Conservation (phyloP, 1,140 invertebrate genomes). For the Tachypleus tridentatus region DNA sequence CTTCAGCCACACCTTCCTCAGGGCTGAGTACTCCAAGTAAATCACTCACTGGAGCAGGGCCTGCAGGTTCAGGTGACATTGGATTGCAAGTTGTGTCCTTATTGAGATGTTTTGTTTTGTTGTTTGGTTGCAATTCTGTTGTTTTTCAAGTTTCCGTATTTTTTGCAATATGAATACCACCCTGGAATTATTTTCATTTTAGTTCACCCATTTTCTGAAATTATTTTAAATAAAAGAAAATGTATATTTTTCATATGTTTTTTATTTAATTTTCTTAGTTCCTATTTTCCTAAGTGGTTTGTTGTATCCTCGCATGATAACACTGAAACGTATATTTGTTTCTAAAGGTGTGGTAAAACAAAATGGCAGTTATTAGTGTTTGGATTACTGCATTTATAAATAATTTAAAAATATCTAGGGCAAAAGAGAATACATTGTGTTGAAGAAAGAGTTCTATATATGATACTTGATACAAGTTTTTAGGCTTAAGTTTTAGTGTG, state of each 20-base stretch:
- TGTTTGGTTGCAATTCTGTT: not conserved
- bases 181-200: not conserved
- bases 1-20: constrained; percentile 16
- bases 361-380: too few relatives aligned
- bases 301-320: too few relatives aligned
- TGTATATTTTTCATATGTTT: not conserved
- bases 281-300: too few relatives aligned
- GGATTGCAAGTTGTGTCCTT: not conserved
- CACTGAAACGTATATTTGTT: too few relatives aligned
- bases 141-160: not conserved
- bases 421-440: too few relatives aligned
- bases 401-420: too few relatives aligned
- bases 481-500: too few relatives aligned
- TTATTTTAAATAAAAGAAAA: not conserved
- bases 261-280: too few relatives aligned
- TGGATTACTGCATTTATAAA: too few relatives aligned
- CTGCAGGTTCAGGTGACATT: constrained; percentile 17
- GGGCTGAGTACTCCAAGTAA: constrained; percentile 26
- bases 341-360: too few relatives aligned
- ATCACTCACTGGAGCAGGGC: constrained; percentile 18
- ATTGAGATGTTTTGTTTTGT: not conserved
- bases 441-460: too few relatives aligned
- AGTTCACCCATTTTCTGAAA: not conserved
- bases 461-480: too few relatives aligned
- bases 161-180: not conserved